phyloP scores from a whole-genome alignment of 1,140 invertebrate genomes.

The Riptortus pedestris region DNA sequence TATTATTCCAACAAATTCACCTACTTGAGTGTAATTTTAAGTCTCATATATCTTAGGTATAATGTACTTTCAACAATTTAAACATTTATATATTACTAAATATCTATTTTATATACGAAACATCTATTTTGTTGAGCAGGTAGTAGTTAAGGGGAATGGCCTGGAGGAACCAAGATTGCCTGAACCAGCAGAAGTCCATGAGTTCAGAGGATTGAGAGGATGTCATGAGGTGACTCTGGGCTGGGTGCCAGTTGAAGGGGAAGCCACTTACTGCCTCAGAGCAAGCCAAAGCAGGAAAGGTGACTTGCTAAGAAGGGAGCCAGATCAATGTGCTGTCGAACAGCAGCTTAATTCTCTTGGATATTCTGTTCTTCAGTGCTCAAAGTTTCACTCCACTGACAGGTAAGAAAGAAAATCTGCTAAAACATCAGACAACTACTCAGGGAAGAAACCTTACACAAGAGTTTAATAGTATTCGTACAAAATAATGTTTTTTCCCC shows the following conservation, averaged over 20 bases:
- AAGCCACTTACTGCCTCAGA: constrained; percentile 8
- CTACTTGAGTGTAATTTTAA: too few relatives aligned
- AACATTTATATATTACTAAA: too few relatives aligned
- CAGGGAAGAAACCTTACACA: too few relatives aligned
- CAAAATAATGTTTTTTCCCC: too few relatives aligned
- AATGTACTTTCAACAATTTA: too few relatives aligned
- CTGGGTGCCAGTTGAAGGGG: constrained; percentile 4
- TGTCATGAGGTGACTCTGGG: constrained; percentile 6
- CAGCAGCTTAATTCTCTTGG: constrained; percentile 14
- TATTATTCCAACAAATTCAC: too few relatives aligned
- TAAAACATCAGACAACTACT: too few relatives aligned
- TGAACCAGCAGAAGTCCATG: background rate
- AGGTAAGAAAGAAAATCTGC: background rate
- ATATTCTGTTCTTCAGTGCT: constrained; percentile 16
- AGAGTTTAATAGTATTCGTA: too few relatives aligned
- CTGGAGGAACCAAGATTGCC: constrained; percentile 6
- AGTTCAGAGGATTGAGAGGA: background rate
- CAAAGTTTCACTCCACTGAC: background rate
- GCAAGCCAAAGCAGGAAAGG: constrained; percentile 6
- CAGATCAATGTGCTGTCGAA: constrained; percentile 19
- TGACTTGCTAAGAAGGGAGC: background rate
- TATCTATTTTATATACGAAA: too few relatives aligned
- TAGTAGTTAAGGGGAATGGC: background rate
- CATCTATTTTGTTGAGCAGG: too few relatives aligned
- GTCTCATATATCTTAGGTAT: too few relatives aligned